A percentile compares a stretch with the other conserved stretches of the same genome.
These are phyloP conservation scores for Mesoligia furuncula DNA, from an alignment of 2,888 invertebrate genomes.

Conservation along the genomic window DNA sequence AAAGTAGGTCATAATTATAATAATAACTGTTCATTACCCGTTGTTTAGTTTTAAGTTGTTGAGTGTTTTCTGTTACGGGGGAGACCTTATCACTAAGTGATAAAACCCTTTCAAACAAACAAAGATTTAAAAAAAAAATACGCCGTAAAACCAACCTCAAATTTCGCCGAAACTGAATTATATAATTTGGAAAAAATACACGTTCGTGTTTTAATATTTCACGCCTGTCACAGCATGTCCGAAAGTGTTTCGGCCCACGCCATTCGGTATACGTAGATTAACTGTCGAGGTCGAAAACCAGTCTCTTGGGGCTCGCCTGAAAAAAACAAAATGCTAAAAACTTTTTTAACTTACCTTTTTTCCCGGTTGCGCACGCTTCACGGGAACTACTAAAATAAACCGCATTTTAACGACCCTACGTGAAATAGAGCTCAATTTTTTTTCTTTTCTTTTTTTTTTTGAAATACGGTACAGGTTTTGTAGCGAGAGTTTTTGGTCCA, in stretches of 20 bases:
- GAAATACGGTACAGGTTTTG: slow-evolving; percentile 63
- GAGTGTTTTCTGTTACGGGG: not conserved
- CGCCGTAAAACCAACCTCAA: slow-evolving; percentile 13
- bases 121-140: not conserved
- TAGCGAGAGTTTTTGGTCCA: slow-evolving; percentile 50
- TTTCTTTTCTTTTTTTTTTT: slow-evolving; percentile 53
- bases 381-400: slow-evolving; percentile 74
- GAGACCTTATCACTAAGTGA: too few relatives aligned
- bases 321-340: slow-evolving; percentile 58
- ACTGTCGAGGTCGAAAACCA: slow-evolving; percentile 62
- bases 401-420: slow-evolving; percentile 70
- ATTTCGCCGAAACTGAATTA: slow-evolving; percentile 37
- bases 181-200: slow-evolving; percentile 49
- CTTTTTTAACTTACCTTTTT: slow-evolving; percentile 63
- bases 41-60: not conserved
- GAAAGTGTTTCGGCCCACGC: slow-evolving; percentile 57
- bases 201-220: slow-evolving; percentile 66
- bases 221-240: slow-evolving; percentile 64
- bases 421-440: slow-evolving; percentile 67
- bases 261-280: slow-evolving; percentile 69
- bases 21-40: not conserved
- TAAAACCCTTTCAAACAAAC: too few relatives aligned
- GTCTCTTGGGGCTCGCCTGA: slow-evolving; percentile 55
- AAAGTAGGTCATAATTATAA: not conserved
- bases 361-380: slow-evolving; percentile 61